Evolutionary conservation across 1,140 invertebrate genomes (phyloP).

Genomic region (Caenorhabditis elegans): WBcel235 BX284605.5:8354001-8354500

Average conservation of each 20-base stretch:
- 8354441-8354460: background rate
- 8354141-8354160: background rate
- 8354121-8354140: background rate
- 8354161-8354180: background rate
- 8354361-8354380: background rate
- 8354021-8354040: too few relatives aligned
- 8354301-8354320: background rate
- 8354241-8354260: background rate
- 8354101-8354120: background rate
- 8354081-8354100: background rate
- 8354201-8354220: background rate
- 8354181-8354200: background rate
- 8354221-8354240: background rate
- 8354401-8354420: background rate
- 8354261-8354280: background rate
- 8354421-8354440: background rate
- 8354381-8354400: background rate
- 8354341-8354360: too few relatives aligned
- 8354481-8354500: background rate
- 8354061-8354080: background rate
- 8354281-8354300: background rate
- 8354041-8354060: too few relatives aligned
- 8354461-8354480: background rate
- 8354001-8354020: too few relatives aligned
- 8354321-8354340: too few relatives aligned